phyloP scores from a whole-genome alignment of 1,140 invertebrate species.

The Ylistrum balloti region DNA sequence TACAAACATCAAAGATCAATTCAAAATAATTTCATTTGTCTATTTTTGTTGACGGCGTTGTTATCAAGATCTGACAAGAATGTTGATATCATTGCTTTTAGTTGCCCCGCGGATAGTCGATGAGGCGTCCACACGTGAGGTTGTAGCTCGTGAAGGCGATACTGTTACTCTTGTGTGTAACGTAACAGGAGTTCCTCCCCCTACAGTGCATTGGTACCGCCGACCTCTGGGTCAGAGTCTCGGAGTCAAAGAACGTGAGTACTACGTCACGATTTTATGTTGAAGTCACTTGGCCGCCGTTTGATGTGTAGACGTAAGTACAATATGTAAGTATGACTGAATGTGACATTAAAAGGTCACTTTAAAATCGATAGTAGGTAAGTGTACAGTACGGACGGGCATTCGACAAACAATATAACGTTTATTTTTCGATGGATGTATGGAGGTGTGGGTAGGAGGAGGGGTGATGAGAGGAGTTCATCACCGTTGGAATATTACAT shows the following conservation, averaged over 20 bases:
- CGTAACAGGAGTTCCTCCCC: conserved; percentile 78
- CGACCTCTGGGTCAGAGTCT: conserved; percentile 57
- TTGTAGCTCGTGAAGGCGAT: conserved; percentile 75
- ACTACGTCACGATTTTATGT: background rate
- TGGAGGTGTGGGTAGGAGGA: too few species aligned
- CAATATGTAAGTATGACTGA: background rate
- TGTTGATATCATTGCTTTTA: conserved; percentile 48
- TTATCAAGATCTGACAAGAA: too few species aligned
- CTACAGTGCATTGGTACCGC: conserved; percentile 80
- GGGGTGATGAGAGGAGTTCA: too few species aligned
- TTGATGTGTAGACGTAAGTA: background rate
- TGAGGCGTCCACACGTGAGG: conserved; percentile 67
- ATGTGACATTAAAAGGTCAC: too few species aligned
- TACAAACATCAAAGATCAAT: too few species aligned
- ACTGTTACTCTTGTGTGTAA: conserved; percentile 78
- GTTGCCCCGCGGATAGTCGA: conserved; percentile 75
- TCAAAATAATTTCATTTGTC: too few species aligned
- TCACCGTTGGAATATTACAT: too few species aligned
- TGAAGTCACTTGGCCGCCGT: background rate
- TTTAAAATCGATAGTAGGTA: too few species aligned
- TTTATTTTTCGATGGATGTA: too few species aligned
- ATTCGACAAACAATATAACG: too few species aligned
- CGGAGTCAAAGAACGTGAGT: conserved; percentile 37
- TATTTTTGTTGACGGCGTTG: too few species aligned
- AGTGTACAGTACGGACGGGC: too few species aligned